These are phyloP conservation scores for Lepus europaeus DNA, from an alignment of 2,113 vertebrate genomes.

Conservation along the genomic window DNA sequence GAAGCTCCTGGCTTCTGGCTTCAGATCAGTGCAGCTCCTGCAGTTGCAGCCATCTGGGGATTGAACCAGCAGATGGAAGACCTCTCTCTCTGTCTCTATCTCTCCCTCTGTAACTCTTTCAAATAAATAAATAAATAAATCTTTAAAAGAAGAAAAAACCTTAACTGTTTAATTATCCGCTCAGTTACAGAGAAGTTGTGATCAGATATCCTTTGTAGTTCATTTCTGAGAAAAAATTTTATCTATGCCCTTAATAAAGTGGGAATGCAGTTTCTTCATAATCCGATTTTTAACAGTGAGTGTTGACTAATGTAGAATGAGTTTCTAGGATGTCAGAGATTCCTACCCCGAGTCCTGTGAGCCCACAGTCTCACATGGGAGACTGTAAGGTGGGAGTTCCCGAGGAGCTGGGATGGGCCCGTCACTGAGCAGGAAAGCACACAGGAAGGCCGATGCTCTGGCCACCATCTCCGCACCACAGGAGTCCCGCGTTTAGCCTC, in stretches of 20 bases:
- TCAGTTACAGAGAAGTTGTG: neutral
- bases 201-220: neutral
- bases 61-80: too few species aligned
- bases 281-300: neutral
- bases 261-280: neutral
- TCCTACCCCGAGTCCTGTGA: neutral
- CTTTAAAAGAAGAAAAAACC: neutral
- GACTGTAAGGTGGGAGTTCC: neutral
- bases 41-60: too few species aligned
- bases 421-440: neutral
- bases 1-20: too few species aligned
- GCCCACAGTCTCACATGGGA: neutral
- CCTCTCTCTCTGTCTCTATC: too few species aligned
- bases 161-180: constrained; percentile 23
- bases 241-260: neutral
- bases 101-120: too few species aligned
- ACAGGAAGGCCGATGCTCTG: neutral
- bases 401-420: too few species aligned
- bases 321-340: neutral
- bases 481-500: neutral
- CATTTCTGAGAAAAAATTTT: neutral
- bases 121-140: too few species aligned
- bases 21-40: too few species aligned
- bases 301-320: constrained; percentile 12
- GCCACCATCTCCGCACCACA: neutral